phyloP scores from a whole-genome alignment of 2,113 vertebrate genomes.

The Trichechus manatus region DNA sequence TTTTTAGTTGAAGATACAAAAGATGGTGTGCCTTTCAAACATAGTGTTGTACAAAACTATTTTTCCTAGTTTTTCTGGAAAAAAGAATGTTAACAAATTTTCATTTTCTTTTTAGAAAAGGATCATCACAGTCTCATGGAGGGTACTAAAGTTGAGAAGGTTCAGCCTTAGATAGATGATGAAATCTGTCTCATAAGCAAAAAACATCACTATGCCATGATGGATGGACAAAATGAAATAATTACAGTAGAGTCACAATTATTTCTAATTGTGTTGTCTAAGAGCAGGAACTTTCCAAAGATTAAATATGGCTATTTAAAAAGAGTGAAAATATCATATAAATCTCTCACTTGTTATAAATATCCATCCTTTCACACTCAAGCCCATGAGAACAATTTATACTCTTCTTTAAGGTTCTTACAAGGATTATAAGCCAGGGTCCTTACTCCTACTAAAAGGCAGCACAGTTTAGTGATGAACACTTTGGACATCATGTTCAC shows the following conservation, averaged over 20 bases:
- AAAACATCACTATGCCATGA: not conserved
- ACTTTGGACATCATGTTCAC: not conserved
- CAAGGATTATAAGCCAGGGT: not conserved
- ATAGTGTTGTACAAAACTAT: not conserved
- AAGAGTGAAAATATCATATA: not conserved
- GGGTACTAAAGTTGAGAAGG: not conserved
- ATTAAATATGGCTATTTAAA: not conserved
- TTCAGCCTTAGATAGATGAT: not conserved
- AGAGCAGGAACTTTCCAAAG: not conserved
- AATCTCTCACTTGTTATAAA: not conserved
- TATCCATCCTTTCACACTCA: not conserved
- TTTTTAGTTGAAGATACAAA: not conserved
- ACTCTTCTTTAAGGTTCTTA: not conserved
- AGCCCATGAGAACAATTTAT: not conserved
- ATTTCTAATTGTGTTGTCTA: not conserved
- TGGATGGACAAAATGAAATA: not conserved
- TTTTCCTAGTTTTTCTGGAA: not conserved
- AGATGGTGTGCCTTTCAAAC: not conserved
- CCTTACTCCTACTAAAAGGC: not conserved
- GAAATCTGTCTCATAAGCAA: not conserved
- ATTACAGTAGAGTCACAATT: not conserved
- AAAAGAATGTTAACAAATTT: not conserved
- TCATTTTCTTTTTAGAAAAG: not conserved
- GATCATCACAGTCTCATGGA: not conserved
- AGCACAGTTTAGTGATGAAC: not conserved